Percentiles rank a stretch among this genome's conserved stretches.
These are phyloP conservation scores for Cataglyphis cursor DNA, from an alignment of 2,888 invertebrate genomes.

Conservation along the genomic window DNA sequence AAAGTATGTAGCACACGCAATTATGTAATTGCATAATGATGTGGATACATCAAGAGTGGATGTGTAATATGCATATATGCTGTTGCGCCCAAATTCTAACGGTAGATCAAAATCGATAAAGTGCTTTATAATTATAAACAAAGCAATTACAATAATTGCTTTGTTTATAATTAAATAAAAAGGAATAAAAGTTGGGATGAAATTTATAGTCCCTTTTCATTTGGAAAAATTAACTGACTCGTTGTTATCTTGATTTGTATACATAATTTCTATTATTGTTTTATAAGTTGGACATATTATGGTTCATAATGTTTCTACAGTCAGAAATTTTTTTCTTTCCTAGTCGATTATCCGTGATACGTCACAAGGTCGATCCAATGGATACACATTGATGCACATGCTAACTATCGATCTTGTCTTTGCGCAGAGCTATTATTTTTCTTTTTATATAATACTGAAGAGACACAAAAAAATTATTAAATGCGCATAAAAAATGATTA, in stretches of 20 bases:
- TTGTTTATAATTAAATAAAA: neutral
- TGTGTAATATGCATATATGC: neutral
- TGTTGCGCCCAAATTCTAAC: neutral
- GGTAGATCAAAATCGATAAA: neutral
- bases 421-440: neutral
- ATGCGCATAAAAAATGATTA: neutral
- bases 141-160: neutral
- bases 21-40: neutral
- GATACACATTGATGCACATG: conserved; percentile 71
- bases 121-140: neutral
- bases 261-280: conserved; percentile 52
- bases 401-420: neutral
- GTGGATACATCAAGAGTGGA: too few species aligned
- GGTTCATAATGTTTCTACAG: conserved; percentile 64
- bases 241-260: neutral
- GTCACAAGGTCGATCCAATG: conserved; percentile 82
- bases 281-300: conserved; percentile 73
- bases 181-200: neutral
- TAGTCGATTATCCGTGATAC: conserved; percentile 71
- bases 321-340: conserved; percentile 62
- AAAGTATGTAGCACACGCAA: neutral
- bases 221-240: neutral
- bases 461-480: neutral
- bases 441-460: neutral
- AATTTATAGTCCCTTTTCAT: neutral